phyloP scores from a whole-genome alignment of 2,888 invertebrate genomes.

The Phortica okadai region DNA sequence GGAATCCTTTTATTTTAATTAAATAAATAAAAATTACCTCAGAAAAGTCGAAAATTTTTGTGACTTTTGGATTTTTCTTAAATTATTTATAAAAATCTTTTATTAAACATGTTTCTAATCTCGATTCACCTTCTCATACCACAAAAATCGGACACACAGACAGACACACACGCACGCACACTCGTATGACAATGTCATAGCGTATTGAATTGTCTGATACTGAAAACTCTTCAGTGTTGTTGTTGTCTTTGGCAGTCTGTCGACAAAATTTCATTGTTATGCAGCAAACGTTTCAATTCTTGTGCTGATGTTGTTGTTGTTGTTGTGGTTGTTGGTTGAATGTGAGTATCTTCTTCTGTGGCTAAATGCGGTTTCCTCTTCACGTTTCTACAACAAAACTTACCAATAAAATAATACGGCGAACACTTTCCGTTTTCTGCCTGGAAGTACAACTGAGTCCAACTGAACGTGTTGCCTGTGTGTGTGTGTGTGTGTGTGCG shows the following conservation, averaged over 20 bases:
- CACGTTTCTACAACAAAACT: conserved; percentile 21
- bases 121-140: not conserved
- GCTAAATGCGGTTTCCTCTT: conserved; percentile 45
- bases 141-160: not conserved
- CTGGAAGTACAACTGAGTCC: conserved; percentile 14
- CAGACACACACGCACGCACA: not conserved
- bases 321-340: conserved; percentile 22
- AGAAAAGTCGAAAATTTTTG: not conserved
- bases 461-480: not conserved
- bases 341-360: conserved; percentile 37
- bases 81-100: not conserved
- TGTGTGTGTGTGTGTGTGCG: conserved; percentile 16
- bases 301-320: conserved; percentile 30
- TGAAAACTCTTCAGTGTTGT: conserved; percentile 9
- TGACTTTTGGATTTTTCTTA: not conserved
- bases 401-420: conserved; percentile 59
- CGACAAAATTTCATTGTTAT: conserved; percentile 58
- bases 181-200: not conserved
- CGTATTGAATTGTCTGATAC: not conserved
- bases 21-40: not conserved
- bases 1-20: too few relatives aligned
- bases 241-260: conserved; percentile 30
- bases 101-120: not conserved
- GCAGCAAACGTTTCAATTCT: conserved; percentile 62
- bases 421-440: conserved; percentile 67